Percentiles rank a stretch among this genome's conserved stretches.
Conservation (phyloP, 2,888 invertebrate species). For the Polia nebulosa region DNA sequence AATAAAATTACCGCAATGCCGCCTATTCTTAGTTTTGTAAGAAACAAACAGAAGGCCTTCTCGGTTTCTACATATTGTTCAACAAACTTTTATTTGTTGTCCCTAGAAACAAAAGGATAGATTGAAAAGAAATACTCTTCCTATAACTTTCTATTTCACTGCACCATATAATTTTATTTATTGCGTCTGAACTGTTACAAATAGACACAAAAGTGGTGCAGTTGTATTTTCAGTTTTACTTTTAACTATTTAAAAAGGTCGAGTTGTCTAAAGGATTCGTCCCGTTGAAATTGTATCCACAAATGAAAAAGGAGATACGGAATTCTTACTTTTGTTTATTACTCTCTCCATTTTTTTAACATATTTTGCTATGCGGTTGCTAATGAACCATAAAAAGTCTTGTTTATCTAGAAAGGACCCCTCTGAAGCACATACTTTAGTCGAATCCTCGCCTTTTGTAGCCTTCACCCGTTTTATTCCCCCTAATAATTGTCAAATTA, state of each 20-base stretch:
- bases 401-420: neutral
- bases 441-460: neutral
- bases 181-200: conserved; percentile 67
- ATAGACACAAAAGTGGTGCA: conserved; percentile 69
- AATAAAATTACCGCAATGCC: conserved; percentile 43
- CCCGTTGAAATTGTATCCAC: conserved; percentile 39
- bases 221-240: conserved; percentile 55
- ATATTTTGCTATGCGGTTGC: neutral
- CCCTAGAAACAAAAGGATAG: conserved; percentile 64
- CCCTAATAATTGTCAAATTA: too few relatives aligned
- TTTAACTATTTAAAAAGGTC: conserved; percentile 46
- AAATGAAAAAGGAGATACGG: conserved; percentile 27
- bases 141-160: conserved; percentile 75
- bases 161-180: conserved; percentile 65
- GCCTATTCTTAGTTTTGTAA: conserved; percentile 34
- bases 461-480: too few relatives aligned
- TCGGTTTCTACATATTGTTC: conserved; percentile 70
- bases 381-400: neutral
- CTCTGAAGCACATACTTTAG: neutral
- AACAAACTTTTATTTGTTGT: conserved; percentile 51
- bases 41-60: conserved; percentile 71
- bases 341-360: conserved; percentile 22
- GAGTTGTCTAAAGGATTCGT: conserved; percentile 36
- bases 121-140: conserved; percentile 58
- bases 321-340: conserved; percentile 10